Conservation (phyloP, 2,888 invertebrate species). For the Gerris lacustris region DNA sequence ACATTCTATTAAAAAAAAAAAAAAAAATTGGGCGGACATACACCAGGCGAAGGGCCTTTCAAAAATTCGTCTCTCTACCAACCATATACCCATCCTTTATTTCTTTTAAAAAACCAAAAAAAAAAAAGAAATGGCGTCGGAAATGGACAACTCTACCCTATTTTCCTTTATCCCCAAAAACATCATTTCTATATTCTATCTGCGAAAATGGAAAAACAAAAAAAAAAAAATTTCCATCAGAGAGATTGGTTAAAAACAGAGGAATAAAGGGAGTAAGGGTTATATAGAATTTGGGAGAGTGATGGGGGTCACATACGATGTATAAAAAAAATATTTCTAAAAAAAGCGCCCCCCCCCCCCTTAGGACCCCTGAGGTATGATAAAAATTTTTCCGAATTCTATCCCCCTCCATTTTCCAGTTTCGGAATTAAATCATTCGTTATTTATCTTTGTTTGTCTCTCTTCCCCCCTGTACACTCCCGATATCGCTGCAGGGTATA, state of each 20-base stretch:
- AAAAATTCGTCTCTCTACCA: no score
- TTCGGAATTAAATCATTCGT: slow-evolving; percentile 1
- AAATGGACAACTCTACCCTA: not conserved
- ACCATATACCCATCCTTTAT: no score
- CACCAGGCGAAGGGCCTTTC: no score
- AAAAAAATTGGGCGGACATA: no score
- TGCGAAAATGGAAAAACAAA: no score
- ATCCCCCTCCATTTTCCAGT: not conserved
- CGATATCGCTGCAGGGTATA: not conserved
- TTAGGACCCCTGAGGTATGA: not conserved
- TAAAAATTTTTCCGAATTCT: not conserved
- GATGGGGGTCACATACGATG: not conserved
- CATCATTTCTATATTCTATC: no score
- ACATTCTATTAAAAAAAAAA: no score
- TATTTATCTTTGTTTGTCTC: slow-evolving; percentile 1
- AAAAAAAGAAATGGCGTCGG: not conserved
- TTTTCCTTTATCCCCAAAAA: no score
- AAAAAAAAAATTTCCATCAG: not conserved
- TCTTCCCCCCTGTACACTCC: not conserved
- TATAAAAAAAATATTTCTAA: no score
- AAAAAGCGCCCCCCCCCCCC: no score
- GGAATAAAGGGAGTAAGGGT: not conserved
- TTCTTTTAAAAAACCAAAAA: no score
- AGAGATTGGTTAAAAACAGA: not conserved
- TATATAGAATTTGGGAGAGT: not conserved